Evolutionary conservation across 2,888 invertebrate species (phyloP).

Genomic region (Caenorhabditis drosophilae): DNA sequence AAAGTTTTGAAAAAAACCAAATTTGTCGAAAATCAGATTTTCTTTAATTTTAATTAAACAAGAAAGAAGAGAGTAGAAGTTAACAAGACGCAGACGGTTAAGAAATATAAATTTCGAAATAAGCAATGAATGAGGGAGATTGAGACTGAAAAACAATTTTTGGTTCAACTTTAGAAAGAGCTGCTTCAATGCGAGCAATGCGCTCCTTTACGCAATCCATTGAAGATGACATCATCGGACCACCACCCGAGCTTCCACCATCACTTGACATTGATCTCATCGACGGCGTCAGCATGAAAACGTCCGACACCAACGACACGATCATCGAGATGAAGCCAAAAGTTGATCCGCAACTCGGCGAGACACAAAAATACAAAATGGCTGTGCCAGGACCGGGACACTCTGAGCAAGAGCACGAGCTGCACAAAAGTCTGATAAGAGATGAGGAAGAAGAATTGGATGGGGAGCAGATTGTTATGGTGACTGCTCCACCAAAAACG

Average conservation of each 20-base stretch:
- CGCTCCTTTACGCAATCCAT: slow-evolving; percentile 68
- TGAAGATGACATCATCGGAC: slow-evolving; percentile 44
- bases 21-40: background rate
- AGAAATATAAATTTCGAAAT: no score
- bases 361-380: slow-evolving; percentile 68
- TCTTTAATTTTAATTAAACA: no score
- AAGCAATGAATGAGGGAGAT: no score
- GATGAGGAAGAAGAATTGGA: slow-evolving; percentile 48
- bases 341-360: slow-evolving; percentile 59
- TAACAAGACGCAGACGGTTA: no score
- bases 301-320: slow-evolving; percentile 59
- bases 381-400: slow-evolving; percentile 64
- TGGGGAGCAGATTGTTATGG: slow-evolving; percentile 22
- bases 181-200: slow-evolving; percentile 58
- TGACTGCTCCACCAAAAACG: slow-evolving; percentile 14
- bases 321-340: slow-evolving; percentile 57
- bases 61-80: no score
- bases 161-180: slow-evolving; percentile 33
- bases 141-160: no score
- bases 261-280: slow-evolving; percentile 55
- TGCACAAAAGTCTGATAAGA: slow-evolving; percentile 61
- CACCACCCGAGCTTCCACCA: slow-evolving; percentile 57
- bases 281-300: slow-evolving; percentile 44
- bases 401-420: slow-evolving; percentile 64
- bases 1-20: background rate